Conservation (phyloP, 2,113 vertebrate genomes). For the Amblyornis subalaris region DNA sequence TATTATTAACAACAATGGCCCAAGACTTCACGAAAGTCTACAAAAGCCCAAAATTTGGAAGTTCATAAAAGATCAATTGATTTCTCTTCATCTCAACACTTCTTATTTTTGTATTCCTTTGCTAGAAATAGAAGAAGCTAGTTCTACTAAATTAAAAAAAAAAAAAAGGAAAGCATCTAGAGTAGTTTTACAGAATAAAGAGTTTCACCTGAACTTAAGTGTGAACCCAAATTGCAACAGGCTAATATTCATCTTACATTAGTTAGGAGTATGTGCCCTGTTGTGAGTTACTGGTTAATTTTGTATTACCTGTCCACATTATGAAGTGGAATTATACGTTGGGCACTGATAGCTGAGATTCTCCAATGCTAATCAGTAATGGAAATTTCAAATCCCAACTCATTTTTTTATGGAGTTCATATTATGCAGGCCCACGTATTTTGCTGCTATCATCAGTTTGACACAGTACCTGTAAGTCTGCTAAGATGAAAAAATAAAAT, state of each 20-base stretch:
- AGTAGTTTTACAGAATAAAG: neutral
- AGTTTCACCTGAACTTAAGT: neutral
- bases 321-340: constrained; percentile 1
- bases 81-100: neutral
- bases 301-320: neutral
- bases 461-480: neutral
- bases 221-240: neutral
- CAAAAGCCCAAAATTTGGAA: neutral
- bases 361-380: constrained; percentile 2
- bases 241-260: neutral
- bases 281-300: neutral
- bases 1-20: neutral
- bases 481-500: neutral
- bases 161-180: neutral
- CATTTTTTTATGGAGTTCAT: neutral
- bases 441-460: neutral
- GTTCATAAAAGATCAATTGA: neutral
- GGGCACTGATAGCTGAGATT: neutral
- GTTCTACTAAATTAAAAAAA: neutral
- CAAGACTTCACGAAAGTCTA: neutral
- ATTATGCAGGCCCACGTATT: neutral
- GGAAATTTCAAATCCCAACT: neutral
- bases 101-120: neutral
- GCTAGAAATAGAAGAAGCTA: neutral
- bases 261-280: neutral